Evolutionary conservation across 2,797 vertebrate genomes (phyloP).

Genomic region (Kryptopterus vitreolus): DNA sequence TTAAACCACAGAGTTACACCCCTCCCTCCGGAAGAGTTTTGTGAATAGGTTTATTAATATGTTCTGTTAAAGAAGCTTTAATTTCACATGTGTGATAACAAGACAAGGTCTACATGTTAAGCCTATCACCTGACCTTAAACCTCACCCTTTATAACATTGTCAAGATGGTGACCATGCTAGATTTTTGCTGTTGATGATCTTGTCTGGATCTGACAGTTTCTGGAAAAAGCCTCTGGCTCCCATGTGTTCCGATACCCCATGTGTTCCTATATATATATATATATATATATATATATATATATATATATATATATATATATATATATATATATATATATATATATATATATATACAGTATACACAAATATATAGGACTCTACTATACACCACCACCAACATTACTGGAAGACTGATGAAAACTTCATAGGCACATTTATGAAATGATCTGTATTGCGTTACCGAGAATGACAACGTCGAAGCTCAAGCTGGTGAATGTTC

Average conservation of each 20-base stretch:
- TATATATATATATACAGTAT: no score
- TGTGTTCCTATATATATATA: no score
- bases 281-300: no score
- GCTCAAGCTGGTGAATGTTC: background rate
- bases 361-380: no score
- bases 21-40: background rate
- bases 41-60: background rate
- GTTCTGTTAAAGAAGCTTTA: background rate
- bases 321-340: no score
- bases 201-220: background rate
- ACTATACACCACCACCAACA: background rate
- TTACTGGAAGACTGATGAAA: background rate
- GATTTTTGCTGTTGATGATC: background rate
- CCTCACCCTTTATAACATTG: background rate
- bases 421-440: background rate
- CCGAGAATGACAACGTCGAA: background rate
- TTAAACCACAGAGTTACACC: no score
- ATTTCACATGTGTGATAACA: background rate
- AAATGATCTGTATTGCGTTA: conserved; percentile 14
- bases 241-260: background rate
- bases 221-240: conserved; percentile 4
- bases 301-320: no score
- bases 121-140: background rate
- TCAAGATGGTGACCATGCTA: background rate
- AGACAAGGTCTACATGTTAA: background rate